A percentile compares a stretch with the other conserved stretches of the same genome.
Evolutionary conservation across 2,113 vertebrate genomes (phyloP).

Genomic region (Microcebus murinus): DNA sequence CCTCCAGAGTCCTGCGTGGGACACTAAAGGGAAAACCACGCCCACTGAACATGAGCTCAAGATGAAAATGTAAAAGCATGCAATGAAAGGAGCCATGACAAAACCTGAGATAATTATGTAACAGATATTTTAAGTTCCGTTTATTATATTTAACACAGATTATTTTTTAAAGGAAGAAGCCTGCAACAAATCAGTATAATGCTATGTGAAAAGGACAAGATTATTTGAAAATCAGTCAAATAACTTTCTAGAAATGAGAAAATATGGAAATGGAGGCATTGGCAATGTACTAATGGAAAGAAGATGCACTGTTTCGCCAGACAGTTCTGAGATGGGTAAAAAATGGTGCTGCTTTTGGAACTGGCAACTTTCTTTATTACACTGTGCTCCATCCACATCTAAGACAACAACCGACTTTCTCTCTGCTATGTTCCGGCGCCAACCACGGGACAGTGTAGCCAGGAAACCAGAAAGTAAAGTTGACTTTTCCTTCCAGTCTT

Average conservation of each 20-base stretch:
- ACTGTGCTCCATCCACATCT: rapidly evolving
- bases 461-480: not conserved
- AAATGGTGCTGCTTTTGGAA: not conserved
- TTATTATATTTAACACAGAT: not conserved
- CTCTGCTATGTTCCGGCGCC: too few species aligned
- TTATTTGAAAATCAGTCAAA: not conserved
- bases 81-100: not conserved
- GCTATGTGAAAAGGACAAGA: not conserved
- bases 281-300: not conserved
- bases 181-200: not conserved
- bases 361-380: not conserved
- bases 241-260: not conserved
- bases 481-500: not conserved
- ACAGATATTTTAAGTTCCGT: not conserved
- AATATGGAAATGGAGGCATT: not conserved
- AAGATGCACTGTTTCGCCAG: not conserved
- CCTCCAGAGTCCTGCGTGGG: not conserved
- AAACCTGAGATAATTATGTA: not conserved
- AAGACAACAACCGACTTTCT: too few species aligned
- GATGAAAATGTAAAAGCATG: not conserved
- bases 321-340: not conserved
- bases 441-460: not conserved
- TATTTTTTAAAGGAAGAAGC: not conserved
- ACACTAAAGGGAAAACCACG: not conserved
- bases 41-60: not conserved